Conservation (phyloP, 2,113 vertebrate species). For the Craseonycteris thonglongyai region DNA sequence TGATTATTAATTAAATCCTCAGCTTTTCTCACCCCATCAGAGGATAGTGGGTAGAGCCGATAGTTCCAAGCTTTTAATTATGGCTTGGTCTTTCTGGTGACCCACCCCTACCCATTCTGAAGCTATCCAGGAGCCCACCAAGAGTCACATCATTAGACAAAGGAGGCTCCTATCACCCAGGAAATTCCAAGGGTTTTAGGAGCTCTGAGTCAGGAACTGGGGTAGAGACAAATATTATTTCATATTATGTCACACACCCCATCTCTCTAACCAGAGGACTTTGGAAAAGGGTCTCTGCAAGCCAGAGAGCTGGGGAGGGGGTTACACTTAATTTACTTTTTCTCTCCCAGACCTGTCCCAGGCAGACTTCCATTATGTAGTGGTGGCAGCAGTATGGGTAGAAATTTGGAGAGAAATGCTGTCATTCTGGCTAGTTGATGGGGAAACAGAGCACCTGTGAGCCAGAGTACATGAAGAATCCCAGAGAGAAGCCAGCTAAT, state of each 20-base stretch:
- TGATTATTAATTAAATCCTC: background rate
- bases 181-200: background rate
- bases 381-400: background rate
- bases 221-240: background rate
- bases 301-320: background rate
- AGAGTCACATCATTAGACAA: background rate
- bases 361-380: background rate
- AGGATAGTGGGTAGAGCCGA: background rate
- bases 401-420: background rate
- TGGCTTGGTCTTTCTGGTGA: background rate
- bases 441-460: background rate
- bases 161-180: background rate
- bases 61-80: background rate
- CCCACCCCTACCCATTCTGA: background rate
- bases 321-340: background rate
- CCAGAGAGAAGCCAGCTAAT: background rate
- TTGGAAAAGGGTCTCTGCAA: background rate
- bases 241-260: background rate
- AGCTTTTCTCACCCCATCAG: background rate
- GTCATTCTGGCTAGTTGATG: background rate
- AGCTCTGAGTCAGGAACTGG: background rate
- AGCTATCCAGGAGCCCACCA: background rate
- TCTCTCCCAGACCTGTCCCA: background rate
- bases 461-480: background rate
- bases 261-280: background rate